Conservation (phyloP, 1,140 invertebrate genomes). For the Conus betulinus region DNA sequence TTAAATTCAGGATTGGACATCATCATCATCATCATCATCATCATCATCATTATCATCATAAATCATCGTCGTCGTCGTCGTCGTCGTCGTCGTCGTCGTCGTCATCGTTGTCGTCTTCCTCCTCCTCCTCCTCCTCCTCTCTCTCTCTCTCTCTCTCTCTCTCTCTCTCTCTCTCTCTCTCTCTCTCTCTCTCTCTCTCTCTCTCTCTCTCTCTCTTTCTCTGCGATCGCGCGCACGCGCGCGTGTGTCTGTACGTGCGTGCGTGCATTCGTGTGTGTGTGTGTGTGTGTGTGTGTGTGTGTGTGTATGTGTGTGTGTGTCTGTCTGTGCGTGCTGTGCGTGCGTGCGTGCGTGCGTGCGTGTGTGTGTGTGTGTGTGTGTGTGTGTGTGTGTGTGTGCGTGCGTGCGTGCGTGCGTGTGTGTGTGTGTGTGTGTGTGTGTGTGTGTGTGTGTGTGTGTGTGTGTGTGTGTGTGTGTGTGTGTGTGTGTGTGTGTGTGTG, state of each 20-base stretch:
- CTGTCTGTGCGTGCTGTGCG: not conserved
- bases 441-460: not conserved
- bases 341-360: not conserved
- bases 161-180: no score
- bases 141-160: no score
- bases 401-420: not conserved
- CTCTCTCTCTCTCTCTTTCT: no score
- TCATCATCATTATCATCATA: no score
- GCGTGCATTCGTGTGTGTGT: not conserved
- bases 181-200: no score
- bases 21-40: no score
- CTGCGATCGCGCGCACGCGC: not conserved
- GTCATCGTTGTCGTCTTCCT: no score
- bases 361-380: not conserved
- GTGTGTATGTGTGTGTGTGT: not conserved
- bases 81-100: no score
- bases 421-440: conserved; percentile 6
- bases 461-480: not conserved
- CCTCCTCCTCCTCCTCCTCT: no score
- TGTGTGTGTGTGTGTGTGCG: not conserved
- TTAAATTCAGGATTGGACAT: no score
- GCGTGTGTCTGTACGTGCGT: no score
- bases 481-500: not conserved
- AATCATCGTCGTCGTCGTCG: no score
- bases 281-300: not conserved